A percentile compares a stretch with the other conserved stretches of the same genome.
phyloP scores from a whole-genome alignment of 1,140 invertebrate species.

The Oryctes rhinoceros region DNA sequence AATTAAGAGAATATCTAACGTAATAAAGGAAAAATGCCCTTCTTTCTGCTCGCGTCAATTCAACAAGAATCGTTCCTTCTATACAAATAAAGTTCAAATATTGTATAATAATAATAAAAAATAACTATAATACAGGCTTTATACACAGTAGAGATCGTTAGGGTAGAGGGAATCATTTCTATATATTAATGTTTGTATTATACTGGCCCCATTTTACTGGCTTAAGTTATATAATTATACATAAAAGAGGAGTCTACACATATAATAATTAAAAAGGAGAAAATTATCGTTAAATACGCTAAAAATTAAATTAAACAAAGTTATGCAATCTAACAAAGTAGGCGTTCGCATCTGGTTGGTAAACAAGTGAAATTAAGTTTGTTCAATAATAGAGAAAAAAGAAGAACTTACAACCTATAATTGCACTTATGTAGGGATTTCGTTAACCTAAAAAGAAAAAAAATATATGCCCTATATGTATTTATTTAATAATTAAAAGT shows the following conservation, averaged over 20 bases:
- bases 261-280: slow-evolving; percentile 8
- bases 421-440: slow-evolving; percentile 31
- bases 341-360: background rate
- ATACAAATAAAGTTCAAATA: no score
- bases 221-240: slow-evolving; percentile 29
- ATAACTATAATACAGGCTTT: slow-evolving; percentile 4
- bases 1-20: background rate
- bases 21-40: slow-evolving; percentile 5
- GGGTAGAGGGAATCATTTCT: background rate
- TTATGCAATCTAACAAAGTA: background rate
- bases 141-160: slow-evolving; percentile 26
- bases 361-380: background rate
- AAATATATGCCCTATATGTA: background rate
- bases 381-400: background rate
- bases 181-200: slow-evolving; percentile 2
- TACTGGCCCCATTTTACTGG: slow-evolving; percentile 36
- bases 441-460: background rate
- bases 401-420: slow-evolving; percentile 7
- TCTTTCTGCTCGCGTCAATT: background rate
- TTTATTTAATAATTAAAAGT: no score
- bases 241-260: background rate
- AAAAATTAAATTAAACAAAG: background rate
- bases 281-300: background rate
- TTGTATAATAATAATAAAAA: background rate
- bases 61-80: no score